These are phyloP conservation scores for Pelodiscus sinensis DNA, from an alignment of 2,113 vertebrate species.

Conservation along the genomic window DNA sequence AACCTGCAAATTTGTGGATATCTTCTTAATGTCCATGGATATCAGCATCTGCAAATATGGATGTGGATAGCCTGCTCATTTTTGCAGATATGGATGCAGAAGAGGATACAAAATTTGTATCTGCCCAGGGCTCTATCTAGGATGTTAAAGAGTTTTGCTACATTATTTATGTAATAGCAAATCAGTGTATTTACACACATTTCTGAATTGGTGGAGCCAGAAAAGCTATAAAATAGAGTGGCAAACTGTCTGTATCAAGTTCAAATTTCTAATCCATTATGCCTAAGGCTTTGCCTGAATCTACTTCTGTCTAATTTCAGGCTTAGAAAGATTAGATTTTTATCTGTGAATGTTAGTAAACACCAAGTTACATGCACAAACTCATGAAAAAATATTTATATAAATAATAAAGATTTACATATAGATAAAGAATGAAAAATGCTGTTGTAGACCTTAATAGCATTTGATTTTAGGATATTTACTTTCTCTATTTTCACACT, in stretches of 20 bases:
- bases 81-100: too few species aligned
- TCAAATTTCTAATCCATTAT: neutral
- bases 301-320: neutral
- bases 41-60: too few species aligned
- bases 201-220: neutral
- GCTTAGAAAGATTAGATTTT: neutral
- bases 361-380: neutral
- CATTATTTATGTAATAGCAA: neutral
- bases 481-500: neutral
- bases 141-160: neutral
- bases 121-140: too few species aligned
- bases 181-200: rapidly evolving
- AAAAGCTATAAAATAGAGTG: neutral
- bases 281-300: neutral
- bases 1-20: too few species aligned
- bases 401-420: neutral
- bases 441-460: neutral
- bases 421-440: neutral
- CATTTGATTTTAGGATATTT: neutral
- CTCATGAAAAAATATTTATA: neutral
- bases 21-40: too few species aligned
- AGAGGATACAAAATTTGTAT: too few species aligned
- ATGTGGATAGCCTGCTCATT: too few species aligned
- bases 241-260: neutral
- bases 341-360: neutral